These are phyloP conservation scores for Pterois miles DNA, from an alignment of 2,797 vertebrate species.

Conservation along the genomic window DNA sequence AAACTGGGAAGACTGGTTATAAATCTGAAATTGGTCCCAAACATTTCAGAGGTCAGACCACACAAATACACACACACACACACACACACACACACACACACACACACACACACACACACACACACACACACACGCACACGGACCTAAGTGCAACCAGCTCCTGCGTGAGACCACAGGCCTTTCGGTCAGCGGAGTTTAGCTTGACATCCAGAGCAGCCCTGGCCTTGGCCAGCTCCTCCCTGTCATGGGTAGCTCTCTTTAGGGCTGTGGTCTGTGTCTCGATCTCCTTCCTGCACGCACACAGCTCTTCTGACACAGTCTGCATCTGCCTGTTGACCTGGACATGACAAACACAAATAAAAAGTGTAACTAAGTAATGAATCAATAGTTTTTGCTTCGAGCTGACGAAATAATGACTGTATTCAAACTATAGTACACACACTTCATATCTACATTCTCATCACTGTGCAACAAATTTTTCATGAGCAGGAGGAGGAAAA, in stretches of 20 bases:
- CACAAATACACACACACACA: conserved; percentile 54
- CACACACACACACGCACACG: conserved; percentile 58
- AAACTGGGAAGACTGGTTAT: conserved; percentile 33
- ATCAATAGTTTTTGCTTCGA: conserved; percentile 3
- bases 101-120: conserved; percentile 53
- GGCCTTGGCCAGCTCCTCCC: conserved; percentile 82
- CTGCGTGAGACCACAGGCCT: conserved; percentile 75
- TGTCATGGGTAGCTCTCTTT: conserved; percentile 71
- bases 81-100: conserved; percentile 40
- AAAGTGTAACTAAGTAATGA: neutral
- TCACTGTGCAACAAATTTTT: neutral
- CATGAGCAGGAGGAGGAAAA: conserved; percentile 11
- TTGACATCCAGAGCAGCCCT: conserved; percentile 81
- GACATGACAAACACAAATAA: conserved; percentile 35
- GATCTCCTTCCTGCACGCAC: conserved; percentile 75
- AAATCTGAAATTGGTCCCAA: conserved; percentile 20
- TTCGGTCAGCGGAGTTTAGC: conserved; percentile 81
- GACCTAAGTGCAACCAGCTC: conserved; percentile 84
- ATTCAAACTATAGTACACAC: conserved; percentile 13
- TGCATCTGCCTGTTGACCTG: conserved; percentile 80
- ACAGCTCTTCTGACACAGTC: conserved; percentile 78
- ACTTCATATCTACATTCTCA: neutral
- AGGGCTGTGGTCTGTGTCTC: conserved; percentile 76
- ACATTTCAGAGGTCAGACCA: conserved; percentile 46
- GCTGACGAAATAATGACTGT: neutral